phyloP scores from a whole-genome alignment of 1,140 invertebrate species.

The Cecropterus lyciades region DNA sequence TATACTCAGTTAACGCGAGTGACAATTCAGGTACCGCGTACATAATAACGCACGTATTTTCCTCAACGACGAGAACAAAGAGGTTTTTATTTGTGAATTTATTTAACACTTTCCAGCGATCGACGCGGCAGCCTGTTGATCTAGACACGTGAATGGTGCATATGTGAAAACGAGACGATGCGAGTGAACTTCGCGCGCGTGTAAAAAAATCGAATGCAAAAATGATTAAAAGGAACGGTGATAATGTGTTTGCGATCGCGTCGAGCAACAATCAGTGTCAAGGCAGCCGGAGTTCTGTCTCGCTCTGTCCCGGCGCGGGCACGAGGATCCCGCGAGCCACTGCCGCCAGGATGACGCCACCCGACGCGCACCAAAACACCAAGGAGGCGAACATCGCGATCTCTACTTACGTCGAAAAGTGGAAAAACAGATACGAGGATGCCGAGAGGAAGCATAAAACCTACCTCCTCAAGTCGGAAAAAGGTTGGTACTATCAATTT shows the following conservation, averaged over 20 bases:
- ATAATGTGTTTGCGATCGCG: constrained; percentile 83
- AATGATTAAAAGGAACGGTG: constrained; percentile 83
- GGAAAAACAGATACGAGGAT: constrained; percentile 88
- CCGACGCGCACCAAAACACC: constrained; percentile 73
- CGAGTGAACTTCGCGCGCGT: constrained; percentile 64
- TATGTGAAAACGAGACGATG: constrained; percentile 74
- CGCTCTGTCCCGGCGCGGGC: constrained; percentile 73
- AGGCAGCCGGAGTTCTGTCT: constrained; percentile 74
- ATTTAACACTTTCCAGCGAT: constrained; percentile 61
- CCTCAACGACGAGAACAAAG: constrained; percentile 78
- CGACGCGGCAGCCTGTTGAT: constrained; percentile 71
- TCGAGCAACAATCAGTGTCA: constrained; percentile 81
- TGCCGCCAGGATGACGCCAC: constrained; percentile 77
- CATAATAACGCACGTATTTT: constrained; percentile 66
- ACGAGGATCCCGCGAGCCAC: constrained; percentile 76
- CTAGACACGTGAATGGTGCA: constrained; percentile 65
- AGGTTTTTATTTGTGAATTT: constrained; percentile 60
- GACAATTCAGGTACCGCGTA: constrained; percentile 52
- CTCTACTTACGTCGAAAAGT: constrained; percentile 83
- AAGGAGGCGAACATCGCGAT: constrained; percentile 75
- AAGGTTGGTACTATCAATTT: constrained; percentile 84
- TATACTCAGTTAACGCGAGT: constrained; percentile 60
- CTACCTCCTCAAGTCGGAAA: constrained; percentile 87
- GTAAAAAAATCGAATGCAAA: constrained; percentile 78
- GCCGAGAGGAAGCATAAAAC: constrained; percentile 87